Evolutionary conservation across 2,888 invertebrate species (phyloP).

Genomic region (Clepsis dumicolana): DNA sequence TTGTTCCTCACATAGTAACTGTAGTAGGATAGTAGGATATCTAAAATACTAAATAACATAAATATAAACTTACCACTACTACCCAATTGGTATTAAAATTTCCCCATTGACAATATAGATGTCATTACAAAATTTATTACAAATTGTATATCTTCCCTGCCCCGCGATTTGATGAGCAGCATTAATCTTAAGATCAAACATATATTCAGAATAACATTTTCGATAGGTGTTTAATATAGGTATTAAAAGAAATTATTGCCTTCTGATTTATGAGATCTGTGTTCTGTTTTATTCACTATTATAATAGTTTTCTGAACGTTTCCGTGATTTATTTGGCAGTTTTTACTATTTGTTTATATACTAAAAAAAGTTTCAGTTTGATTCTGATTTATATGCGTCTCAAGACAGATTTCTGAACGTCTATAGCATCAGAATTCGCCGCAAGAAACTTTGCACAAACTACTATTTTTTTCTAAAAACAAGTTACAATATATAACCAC

Average conservation of each 20-base stretch:
- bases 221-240: conserved; percentile 23
- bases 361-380: conserved; percentile 17
- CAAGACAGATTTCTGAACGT: background rate
- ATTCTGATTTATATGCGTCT: conserved; percentile 24
- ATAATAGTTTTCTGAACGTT: background rate
- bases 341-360: conserved; percentile 18
- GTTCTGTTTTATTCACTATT: conserved; percentile 21
- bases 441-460: no score
- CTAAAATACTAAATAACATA: no score
- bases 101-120: background rate
- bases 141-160: no score
- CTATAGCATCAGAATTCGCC: no score
- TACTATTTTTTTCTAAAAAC: no score
- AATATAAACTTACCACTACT: background rate
- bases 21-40: no score
- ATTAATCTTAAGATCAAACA: conserved; percentile 6
- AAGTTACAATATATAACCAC: no score
- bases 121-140: conserved; percentile 1
- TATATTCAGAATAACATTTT: conserved; percentile 10
- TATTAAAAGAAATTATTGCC: conserved; percentile 29
- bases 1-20: no score
- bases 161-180: conserved; percentile 1
- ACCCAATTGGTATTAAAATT: background rate
- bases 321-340: conserved; percentile 25
- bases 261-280: conserved; percentile 26